Percentiles rank a stretch among this genome's conserved stretches.
phyloP scores from a whole-genome alignment of 2,888 invertebrate genomes.

The Patella depressa region DNA sequence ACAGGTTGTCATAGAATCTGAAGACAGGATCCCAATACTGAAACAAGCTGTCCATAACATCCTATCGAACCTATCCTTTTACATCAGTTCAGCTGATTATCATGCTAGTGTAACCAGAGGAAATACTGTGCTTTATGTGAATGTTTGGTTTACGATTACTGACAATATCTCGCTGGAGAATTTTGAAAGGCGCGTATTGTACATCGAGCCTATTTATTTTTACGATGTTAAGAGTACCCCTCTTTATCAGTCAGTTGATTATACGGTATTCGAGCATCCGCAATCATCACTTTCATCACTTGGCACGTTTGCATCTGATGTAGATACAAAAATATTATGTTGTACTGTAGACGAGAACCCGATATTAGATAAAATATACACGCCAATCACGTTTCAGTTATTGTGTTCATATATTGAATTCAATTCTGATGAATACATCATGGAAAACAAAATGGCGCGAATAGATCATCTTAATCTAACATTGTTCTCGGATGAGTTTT shows the following conservation, averaged over 20 bases:
- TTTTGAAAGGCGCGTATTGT: neutral
- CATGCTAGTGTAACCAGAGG: too few species aligned
- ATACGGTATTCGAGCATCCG: neutral
- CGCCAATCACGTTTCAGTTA: neutral
- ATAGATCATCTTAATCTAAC: neutral
- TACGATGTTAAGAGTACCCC: too few species aligned
- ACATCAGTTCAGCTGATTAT: too few species aligned
- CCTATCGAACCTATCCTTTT: too few species aligned
- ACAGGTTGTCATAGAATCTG: neutral
- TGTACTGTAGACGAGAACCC: neutral
- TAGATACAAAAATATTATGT: neutral
- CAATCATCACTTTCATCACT: neutral
- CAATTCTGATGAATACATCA: neutral
- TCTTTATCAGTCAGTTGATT: neutral
- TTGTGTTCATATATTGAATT: neutral
- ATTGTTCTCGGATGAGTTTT: neutral
- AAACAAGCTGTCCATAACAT: too few species aligned
- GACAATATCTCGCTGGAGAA: neutral
- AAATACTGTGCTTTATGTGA: too few species aligned
- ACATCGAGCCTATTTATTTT: neutral
- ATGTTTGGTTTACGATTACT: neutral
- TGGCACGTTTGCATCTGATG: neutral
- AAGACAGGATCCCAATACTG: too few species aligned
- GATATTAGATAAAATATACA: neutral
- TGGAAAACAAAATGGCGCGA: neutral